These are phyloP conservation scores for Anguilla japonica DNA, from an alignment of 2,113 vertebrate genomes.

Conservation along the genomic window DNA sequence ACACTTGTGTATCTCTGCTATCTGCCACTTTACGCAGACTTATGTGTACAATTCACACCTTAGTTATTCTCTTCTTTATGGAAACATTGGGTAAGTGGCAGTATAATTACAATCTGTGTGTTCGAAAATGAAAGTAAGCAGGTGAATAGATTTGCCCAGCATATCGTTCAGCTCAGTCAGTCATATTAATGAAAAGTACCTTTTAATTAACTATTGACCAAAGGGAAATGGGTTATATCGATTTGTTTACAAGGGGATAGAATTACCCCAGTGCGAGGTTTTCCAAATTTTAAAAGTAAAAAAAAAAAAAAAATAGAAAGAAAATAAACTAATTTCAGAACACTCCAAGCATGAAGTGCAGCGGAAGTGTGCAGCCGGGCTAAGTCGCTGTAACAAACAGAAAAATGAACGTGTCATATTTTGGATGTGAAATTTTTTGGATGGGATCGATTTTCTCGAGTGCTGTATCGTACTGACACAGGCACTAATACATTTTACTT, in stretches of 20 bases:
- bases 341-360: neutral
- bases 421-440: neutral
- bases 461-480: neutral
- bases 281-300: neutral
- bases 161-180: slow-evolving; percentile 10
- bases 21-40: neutral
- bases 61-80: neutral
- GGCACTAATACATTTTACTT: neutral
- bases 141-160: slow-evolving; percentile 12
- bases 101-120: neutral
- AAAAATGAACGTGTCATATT: neutral
- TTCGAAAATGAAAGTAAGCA: neutral
- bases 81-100: neutral
- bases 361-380: neutral
- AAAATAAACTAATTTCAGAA: neutral
- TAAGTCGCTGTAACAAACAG: neutral
- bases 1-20: neutral
- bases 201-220: slow-evolving; percentile 41
- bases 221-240: slow-evolving; percentile 33
- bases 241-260: slow-evolving; percentile 26
- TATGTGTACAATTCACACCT: neutral
- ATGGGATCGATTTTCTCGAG: no score
- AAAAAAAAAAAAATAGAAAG: neutral
- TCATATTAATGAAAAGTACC: slow-evolving; percentile 35
- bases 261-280: neutral